These are phyloP conservation scores for Crotalus viridis DNA, from an alignment of 2,113 vertebrate species.

Conservation along the genomic window DNA sequence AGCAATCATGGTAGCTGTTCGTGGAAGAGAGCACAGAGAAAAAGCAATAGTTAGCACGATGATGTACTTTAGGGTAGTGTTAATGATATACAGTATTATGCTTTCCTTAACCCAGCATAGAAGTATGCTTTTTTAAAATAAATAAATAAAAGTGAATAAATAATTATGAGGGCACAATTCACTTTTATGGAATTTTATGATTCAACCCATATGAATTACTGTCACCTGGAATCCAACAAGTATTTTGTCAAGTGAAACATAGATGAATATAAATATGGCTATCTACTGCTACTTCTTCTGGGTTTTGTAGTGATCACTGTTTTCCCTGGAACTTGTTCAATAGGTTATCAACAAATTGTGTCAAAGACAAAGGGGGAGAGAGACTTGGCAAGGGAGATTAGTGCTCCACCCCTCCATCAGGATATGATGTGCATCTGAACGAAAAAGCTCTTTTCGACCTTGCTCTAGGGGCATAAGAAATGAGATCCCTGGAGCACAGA, in stretches of 20 bases:
- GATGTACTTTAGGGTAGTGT: background rate
- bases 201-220: background rate
- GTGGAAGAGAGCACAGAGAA: slow-evolving; percentile 60
- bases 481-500: background rate
- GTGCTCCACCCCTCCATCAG: background rate
- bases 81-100: background rate
- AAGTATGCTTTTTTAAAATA: background rate
- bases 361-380: background rate
- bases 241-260: background rate
- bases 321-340: background rate
- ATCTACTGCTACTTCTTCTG: background rate
- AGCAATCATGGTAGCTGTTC: slow-evolving; percentile 65
- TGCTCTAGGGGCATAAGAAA: background rate
- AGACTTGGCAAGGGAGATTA: background rate
- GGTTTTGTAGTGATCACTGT: background rate
- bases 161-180: background rate
- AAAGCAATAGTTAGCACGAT: slow-evolving; percentile 57
- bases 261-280: background rate
- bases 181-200: background rate
- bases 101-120: too few species aligned
- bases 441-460: too few species aligned
- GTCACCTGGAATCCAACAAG: background rate
- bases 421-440: background rate
- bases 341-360: background rate
- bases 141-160: background rate